A percentile compares a stretch with the other conserved stretches of the same genome.
Evolutionary conservation across 2,113 vertebrate genomes (phyloP).

Genomic region (Nyctibius bracteatus): DNA sequence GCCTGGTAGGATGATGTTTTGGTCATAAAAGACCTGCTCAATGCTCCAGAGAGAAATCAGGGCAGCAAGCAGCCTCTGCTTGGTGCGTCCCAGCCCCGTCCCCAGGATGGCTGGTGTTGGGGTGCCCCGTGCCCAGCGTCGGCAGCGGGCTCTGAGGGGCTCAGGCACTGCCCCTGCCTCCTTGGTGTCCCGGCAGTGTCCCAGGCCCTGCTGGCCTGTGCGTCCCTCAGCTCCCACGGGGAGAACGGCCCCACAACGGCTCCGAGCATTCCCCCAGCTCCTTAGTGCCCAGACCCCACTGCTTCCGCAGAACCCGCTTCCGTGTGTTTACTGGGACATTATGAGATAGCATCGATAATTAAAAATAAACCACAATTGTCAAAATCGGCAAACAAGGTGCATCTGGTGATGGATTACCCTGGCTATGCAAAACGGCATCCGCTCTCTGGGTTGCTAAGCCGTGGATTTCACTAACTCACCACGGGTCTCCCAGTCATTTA

Average conservation of each 20-base stretch:
- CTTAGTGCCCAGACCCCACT: background rate
- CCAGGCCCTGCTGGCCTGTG: accelerated
- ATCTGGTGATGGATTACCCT: background rate
- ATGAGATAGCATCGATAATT: background rate
- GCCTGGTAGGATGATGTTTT: background rate
- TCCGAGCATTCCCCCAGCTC: background rate
- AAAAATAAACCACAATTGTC: slow-evolving; percentile 12
- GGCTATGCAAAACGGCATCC: background rate
- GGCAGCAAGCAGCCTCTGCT: background rate
- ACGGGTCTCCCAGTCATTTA: background rate
- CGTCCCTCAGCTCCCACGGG: background rate
- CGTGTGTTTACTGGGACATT: background rate
- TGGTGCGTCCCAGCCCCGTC: accelerated
- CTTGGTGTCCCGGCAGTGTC: accelerated
- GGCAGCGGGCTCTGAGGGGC: accelerated
- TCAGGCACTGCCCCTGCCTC: background rate
- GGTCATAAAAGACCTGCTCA: background rate
- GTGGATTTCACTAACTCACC: background rate
- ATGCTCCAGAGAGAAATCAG: background rate
- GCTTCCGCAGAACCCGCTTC: background rate
- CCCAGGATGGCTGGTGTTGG: background rate
- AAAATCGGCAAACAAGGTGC: background rate
- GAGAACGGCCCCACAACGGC: background rate
- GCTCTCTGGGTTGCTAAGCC: background rate
- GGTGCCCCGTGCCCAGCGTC: background rate